Percentiles rank a stretch among this genome's conserved stretches.
These are phyloP conservation scores for Borostomias antarcticus DNA, from an alignment of 2,797 vertebrate genomes.

Conservation along the genomic window DNA sequence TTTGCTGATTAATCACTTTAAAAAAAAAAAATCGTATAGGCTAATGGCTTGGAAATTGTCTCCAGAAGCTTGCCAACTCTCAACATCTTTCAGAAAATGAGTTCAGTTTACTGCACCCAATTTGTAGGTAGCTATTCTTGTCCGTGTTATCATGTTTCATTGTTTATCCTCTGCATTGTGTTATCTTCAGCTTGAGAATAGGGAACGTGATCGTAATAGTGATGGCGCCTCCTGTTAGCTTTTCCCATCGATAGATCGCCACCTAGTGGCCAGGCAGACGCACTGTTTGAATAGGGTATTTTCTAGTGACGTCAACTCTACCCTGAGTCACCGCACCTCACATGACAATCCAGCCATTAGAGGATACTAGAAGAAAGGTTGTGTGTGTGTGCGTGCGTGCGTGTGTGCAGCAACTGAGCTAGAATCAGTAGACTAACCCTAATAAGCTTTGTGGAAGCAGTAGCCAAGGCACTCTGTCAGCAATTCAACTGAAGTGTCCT, in stretches of 20 bases:
- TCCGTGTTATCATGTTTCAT: constrained; percentile 49
- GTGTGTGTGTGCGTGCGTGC: background rate
- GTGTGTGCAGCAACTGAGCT: background rate
- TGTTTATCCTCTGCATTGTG: constrained; percentile 46
- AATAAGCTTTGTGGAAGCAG: too few relatives aligned
- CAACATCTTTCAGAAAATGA: constrained; percentile 43
- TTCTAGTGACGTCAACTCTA: background rate
- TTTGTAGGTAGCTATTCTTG: constrained; percentile 49
- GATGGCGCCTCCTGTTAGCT: constrained; percentile 24
- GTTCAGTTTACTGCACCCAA: constrained; percentile 48
- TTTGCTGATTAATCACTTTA: background rate
- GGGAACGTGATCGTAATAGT: constrained; percentile 48
- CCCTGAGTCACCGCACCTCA: background rate
- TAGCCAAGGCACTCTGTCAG: too few relatives aligned
- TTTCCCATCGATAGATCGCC: constrained; percentile 30
- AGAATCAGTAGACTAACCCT: background rate
- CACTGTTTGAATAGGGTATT: background rate
- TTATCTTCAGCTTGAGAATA: constrained; percentile 45
- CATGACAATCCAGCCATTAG: background rate
- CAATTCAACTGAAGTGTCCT: too few relatives aligned
- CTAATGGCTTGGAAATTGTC: constrained; percentile 37
- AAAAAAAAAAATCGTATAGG: background rate
- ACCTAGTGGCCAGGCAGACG: constrained; percentile 43
- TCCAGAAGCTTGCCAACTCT: constrained; percentile 25
- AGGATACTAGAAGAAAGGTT: too few relatives aligned